Base-by-base conservation (phyloP, 2,888 invertebrate genomes). In the Anoplius nigerrimus region DNA sequence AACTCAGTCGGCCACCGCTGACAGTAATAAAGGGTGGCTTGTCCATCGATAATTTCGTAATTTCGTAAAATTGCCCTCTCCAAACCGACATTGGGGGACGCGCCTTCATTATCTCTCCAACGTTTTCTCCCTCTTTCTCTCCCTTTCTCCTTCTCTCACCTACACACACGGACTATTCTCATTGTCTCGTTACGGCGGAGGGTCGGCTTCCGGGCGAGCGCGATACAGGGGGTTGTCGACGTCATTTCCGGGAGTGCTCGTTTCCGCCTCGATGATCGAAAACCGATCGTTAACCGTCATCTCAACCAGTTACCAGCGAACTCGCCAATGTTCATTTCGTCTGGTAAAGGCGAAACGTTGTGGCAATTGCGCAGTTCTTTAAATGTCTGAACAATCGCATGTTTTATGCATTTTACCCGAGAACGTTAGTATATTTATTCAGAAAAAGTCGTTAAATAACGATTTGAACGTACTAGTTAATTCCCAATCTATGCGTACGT, bases 241-340 rank as follows among this genome's bases (percentile, higher is more conserved):
- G 85, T 87, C 87, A 87, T 78, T 87, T 86, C 86, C 86, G 85
- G 72, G 83, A 85, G 63, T 72, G 59, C 62, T 72, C 55, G 66
- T 70, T 71, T 69, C 72, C 70, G 66, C 66, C 45, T 62, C 56
- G 61, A 42, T 61, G 62, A 68, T 57, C 58, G 15, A 51, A 16
- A 20, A 53, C 42, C 55, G 57, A 59, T 63, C 57, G 64, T 69
- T 71, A 72, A 70, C 67, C 53, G 72, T 42, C 24, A 13, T 42
- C 21, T 58, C 15, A 58, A 21, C 15, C 46, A 34, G 4, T 45
- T 15, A 11, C 20, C 11, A 34, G 34, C 34, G 8, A 34, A 34
- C 34, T 34, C 34, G 34, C 11, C 34, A 13, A 24, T 24, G 24
- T 24, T 24, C 24, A 6, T 24, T 24, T 6, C 3, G 3, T 24